phyloP scores from a whole-genome alignment of 2,797 vertebrate genomes.

The Liparis tanakae region DNA sequence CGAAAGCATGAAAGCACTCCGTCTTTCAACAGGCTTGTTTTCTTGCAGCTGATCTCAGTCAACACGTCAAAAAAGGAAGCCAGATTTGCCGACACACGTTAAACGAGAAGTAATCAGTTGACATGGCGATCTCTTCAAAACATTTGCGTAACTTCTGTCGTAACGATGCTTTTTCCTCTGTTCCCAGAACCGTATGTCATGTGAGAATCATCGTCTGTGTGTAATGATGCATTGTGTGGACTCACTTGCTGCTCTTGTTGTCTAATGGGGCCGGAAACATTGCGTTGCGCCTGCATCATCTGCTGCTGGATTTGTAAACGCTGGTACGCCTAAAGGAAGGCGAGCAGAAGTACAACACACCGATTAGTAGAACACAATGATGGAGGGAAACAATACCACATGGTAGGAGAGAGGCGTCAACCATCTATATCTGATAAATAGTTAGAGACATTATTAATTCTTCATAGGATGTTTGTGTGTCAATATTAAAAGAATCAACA shows the following conservation, averaged over 20 bases:
- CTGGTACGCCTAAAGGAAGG: constrained; percentile 91
- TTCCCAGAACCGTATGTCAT: constrained; percentile 9
- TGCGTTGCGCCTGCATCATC: constrained; percentile 99
- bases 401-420: not conserved
- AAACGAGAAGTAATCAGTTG: constrained; percentile 28
- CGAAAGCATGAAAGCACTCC: not conserved
- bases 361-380: not conserved
- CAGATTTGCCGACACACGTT: not conserved
- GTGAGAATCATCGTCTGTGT: constrained; percentile 14
- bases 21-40: not conserved
- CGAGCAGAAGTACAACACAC: constrained; percentile 2
- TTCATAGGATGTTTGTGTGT: not conserved
- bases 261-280: constrained; percentile 98
- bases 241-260: constrained; percentile 99
- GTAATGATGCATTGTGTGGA: constrained; percentile 27
- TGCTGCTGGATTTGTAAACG: constrained; percentile 99
- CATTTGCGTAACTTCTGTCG: constrained; percentile 19
- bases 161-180: not conserved
- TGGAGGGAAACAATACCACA: not conserved
- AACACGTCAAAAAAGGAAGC: not conserved
- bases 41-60: not conserved
- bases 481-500: not conserved
- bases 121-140: not conserved
- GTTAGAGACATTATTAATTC: not conserved
- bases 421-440: not conserved